Evolutionary conservation across 1,140 invertebrate genomes (phyloP).

Genomic region (Brachionus plicatilis): DNA sequence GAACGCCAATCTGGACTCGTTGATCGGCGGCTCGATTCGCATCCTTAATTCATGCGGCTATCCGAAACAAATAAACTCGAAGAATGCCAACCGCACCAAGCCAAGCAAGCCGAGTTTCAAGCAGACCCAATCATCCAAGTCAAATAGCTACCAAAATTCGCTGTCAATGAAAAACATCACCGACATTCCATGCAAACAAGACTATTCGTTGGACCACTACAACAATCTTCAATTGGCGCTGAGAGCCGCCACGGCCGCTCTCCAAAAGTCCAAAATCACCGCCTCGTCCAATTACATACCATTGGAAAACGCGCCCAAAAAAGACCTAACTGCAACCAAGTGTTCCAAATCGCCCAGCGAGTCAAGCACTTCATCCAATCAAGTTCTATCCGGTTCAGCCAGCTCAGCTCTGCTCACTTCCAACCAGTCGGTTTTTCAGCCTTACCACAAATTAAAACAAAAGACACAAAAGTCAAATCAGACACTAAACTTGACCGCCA

Average conservation of each 20-base stretch:
- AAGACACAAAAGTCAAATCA: not conserved
- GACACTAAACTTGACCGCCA: not conserved
- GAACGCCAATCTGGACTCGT: not conserved
- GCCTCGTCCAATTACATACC: conserved; percentile 22
- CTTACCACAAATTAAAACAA: not conserved
- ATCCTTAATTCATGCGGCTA: not conserved
- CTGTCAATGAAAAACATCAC: conserved; percentile 21
- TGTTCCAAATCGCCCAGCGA: not conserved
- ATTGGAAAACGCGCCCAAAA: not conserved
- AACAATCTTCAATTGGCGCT: conserved; percentile 37
- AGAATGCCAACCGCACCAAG: not conserved
- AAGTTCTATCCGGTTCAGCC: not conserved
- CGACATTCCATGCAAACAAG: not conserved
- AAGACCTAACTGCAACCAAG: not conserved
- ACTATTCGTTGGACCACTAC: not conserved
- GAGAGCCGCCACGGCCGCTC: conserved; percentile 15
- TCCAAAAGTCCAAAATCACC: conserved; percentile 20
- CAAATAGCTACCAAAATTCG: conserved; percentile 8
- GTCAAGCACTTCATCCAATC: not conserved
- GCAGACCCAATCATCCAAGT: not conserved
- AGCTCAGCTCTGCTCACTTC: not conserved
- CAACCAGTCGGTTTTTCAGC: conserved; percentile 26
- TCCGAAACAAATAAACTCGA: not conserved
- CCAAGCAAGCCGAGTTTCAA: conserved; percentile 8
- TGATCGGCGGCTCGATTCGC: conserved; percentile 1